Percentiles rank a stretch among this genome's conserved stretches.
phyloP scores from a whole-genome alignment of 1,140 invertebrate species.

The Physella acuta region DNA sequence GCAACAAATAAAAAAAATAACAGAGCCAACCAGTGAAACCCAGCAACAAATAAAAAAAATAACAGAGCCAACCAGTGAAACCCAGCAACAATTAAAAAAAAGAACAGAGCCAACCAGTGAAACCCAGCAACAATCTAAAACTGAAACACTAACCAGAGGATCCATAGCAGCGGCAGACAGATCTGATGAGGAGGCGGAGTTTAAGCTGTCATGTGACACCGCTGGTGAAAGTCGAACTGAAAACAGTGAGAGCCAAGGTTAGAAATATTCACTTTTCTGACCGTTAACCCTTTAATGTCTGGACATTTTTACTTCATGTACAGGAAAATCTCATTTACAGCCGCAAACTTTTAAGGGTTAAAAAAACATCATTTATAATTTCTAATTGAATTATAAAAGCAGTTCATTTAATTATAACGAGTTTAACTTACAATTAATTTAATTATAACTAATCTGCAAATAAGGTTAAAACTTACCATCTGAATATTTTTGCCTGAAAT shows the following conservation, averaged over 20 bases:
- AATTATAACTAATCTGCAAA: too few species aligned
- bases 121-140: neutral
- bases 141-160: slow-evolving; percentile 27
- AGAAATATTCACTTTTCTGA: too few species aligned
- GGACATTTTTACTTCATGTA: too few species aligned
- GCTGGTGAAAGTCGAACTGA: slow-evolving; percentile 67
- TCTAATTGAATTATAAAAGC: too few species aligned
- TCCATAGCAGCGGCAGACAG: slow-evolving; percentile 18
- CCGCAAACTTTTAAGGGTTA: too few species aligned
- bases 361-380: too few species aligned
- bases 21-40: neutral
- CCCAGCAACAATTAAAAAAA: neutral
- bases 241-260: too few species aligned
- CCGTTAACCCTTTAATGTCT: too few species aligned
- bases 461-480: slow-evolving; percentile 49
- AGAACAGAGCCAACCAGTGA: neutral
- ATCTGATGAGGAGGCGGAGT: slow-evolving; percentile 41
- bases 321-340: too few species aligned
- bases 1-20: slow-evolving; percentile 6
- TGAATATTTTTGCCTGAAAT: slow-evolving; percentile 86
- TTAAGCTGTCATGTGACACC: slow-evolving; percentile 59
- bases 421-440: too few species aligned
- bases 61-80: too few species aligned
- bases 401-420: too few species aligned
- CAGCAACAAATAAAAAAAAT: neutral